Percentiles rank a stretch among this genome's conserved stretches.
Conservation (phyloP, 2,113 vertebrate genomes). For the Plectropomus leopardus region DNA sequence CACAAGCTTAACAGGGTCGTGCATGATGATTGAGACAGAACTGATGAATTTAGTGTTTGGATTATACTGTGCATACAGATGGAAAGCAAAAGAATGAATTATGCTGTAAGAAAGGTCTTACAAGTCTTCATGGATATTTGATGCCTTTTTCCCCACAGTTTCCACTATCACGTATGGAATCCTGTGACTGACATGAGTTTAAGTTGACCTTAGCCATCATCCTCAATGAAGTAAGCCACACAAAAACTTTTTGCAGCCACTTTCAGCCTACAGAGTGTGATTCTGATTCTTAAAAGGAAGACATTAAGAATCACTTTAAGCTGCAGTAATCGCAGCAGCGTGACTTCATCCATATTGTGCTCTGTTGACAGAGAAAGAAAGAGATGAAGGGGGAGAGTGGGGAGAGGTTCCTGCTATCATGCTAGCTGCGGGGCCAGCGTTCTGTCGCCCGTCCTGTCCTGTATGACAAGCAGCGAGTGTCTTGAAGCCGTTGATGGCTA, state of each 20-base stretch:
- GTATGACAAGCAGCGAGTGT: conserved; percentile 59
- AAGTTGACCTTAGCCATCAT: not conserved
- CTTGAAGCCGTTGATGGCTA: conserved; percentile 62
- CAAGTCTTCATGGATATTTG: not conserved
- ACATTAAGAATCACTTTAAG: conserved; percentile 8
- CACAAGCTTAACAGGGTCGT: too few relatives aligned
- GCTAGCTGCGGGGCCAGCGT: conserved; percentile 54
- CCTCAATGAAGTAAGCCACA: not conserved
- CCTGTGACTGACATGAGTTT: not conserved
- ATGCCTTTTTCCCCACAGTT: not conserved
- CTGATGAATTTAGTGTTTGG: not conserved
- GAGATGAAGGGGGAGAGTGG: not conserved
- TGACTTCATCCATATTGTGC: conserved; percentile 43
- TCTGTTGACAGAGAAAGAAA: not conserved
- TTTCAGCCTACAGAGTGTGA: not conserved
- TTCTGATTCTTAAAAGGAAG: not conserved
- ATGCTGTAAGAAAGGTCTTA: not conserved
- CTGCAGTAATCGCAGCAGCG: conserved; percentile 24
- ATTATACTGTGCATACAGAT: not conserved
- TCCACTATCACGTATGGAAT: not conserved
- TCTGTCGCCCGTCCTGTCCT: conserved; percentile 55
- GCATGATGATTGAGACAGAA: not conserved
- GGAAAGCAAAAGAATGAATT: rapidly evolving
- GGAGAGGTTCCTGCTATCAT: conserved; percentile 36
- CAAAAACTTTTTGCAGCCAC: not conserved